These are phyloP conservation scores for Etheostoma nigrum DNA, from an alignment of 2,797 vertebrate genomes.

Conservation along the genomic window DNA sequence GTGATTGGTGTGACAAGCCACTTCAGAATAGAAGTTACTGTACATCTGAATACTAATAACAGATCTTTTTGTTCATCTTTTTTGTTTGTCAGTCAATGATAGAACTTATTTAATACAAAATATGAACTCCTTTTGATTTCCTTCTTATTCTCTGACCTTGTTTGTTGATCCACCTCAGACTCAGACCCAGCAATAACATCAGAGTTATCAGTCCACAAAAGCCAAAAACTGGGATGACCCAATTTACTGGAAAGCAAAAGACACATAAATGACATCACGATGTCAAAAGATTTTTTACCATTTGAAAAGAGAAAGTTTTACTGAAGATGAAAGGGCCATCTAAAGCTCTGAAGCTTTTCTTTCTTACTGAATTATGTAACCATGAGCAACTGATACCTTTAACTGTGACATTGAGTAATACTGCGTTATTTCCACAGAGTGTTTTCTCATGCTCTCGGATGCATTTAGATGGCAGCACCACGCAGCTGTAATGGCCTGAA, in stretches of 20 bases:
- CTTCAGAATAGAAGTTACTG: not conserved
- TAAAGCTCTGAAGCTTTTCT: not conserved
- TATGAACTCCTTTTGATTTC: not conserved
- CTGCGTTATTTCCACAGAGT: constrained; percentile 23
- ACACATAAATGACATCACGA: not conserved
- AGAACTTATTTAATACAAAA: not conserved
- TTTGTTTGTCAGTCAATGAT: not conserved
- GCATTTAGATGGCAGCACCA: constrained; percentile 56
- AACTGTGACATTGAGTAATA: constrained; percentile 49
- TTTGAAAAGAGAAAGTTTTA: not conserved
- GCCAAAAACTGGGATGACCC: accelerated
- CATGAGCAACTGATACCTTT: not conserved
- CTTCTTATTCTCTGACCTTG: not conserved
- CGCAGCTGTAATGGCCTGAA: constrained; percentile 59
- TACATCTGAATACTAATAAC: not conserved
- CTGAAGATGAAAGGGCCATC: too few species aligned
- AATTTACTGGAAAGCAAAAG: constrained; percentile 31
- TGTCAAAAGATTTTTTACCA: not conserved
- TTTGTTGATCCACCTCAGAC: constrained; percentile 22
- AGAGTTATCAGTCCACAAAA: not conserved
- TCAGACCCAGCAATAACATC: not conserved
- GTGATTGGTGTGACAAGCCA: not conserved
- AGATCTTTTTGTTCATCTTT: not conserved
- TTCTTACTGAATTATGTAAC: not conserved
- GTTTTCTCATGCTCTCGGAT: not conserved